Evolutionary conservation across 2,797 vertebrate genomes (phyloP).

Genomic region (Sarcoramphus papa): DNA sequence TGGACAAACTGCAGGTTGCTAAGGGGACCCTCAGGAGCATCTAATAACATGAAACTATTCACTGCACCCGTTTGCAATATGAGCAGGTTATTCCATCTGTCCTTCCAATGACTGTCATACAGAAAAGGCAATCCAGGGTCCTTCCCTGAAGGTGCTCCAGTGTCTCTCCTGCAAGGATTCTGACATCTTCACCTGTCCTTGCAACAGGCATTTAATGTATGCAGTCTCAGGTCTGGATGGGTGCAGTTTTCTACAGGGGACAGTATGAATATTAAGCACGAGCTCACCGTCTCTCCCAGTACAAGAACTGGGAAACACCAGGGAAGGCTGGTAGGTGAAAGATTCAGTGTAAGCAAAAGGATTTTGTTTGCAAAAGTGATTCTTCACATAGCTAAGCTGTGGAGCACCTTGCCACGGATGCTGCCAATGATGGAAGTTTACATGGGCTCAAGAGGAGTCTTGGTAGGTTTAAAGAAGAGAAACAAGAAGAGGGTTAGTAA

Average conservation of each 20-base stretch:
- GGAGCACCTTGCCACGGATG: neutral
- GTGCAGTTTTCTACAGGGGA: neutral
- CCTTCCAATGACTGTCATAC: neutral
- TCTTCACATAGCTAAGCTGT: neutral
- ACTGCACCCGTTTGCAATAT: neutral
- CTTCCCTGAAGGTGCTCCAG: neutral
- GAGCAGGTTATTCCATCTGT: neutral
- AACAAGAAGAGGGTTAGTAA: neutral
- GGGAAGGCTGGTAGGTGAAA: neutral
- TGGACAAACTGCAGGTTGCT: neutral
- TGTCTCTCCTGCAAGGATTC: neutral
- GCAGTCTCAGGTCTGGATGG: neutral
- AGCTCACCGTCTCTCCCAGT: neutral
- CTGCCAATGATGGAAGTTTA: neutral
- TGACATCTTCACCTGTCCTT: neutral
- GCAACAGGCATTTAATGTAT: neutral
- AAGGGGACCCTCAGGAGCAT: neutral
- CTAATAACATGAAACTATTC: neutral
- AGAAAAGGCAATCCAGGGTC: neutral
- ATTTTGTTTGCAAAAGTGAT: neutral
- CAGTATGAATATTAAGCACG: neutral
- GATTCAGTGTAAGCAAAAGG: neutral
- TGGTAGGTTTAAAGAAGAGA: neutral
- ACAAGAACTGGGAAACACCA: neutral
- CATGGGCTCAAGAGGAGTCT: neutral